Evolutionary conservation across 2,113 vertebrate species (phyloP), one percentile per base, ranked within the genome.

Genomic region (Zootoca vivipara): DNA sequence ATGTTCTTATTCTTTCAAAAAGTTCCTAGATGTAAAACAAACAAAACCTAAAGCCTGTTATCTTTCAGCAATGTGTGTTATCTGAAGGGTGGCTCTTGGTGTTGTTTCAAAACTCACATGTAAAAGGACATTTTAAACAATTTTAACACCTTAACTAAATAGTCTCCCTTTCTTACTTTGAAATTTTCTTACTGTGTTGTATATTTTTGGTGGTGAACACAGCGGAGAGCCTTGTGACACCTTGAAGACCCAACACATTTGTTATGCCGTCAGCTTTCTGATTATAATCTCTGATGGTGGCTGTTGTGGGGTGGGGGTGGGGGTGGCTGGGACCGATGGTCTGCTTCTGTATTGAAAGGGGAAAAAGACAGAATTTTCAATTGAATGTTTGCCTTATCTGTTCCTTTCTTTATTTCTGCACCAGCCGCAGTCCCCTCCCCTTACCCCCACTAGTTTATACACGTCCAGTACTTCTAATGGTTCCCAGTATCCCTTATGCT

Each of bases 401-500:
- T 95, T 97, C 95, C 96, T 97, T 96, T 97, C 95, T 97, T 96
- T 97, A 97, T 97, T 96, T 97, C 95, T 91, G 91, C 95, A 94
- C 96, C 96, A 98, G 96, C 98, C 97, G 95, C 97, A 97, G 96
- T 96, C 97, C 96, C 97, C 97, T 94, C 97, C 96, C 95, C 94
- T 95, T 95, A 97, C 96, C 96, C 97, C 97, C 93, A 94, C 96
- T 95, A 97, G 96, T 95, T 96, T 97, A 95, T 97, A 95, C 90
- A 96, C 97, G 94, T 97, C 97, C 91, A 95, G 96, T 96, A 92
- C 96, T 96, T 96, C 97, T 94, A 95, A 96, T 96, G 96, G 97
- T 92, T 97, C 97, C 93, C 96, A 98, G 95, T 95, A 97, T 94
- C 92, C 97, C 95, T 98, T 97, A 95, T 98, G 98, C 96, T 97